Base-by-base conservation (phyloP, 2,113 vertebrate species). In the Pterocles orientalis region DNA sequence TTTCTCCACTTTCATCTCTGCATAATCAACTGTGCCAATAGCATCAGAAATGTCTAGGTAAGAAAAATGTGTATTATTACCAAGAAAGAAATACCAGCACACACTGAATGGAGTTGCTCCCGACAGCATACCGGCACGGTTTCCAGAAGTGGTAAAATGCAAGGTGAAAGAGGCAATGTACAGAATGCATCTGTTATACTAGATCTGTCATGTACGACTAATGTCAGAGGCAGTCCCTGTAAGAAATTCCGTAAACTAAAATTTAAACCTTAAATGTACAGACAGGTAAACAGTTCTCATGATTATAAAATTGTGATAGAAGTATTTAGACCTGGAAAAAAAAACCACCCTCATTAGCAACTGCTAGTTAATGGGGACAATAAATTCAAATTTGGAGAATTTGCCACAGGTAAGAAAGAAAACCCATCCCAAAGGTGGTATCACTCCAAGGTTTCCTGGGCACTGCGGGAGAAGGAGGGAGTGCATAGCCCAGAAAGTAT, bases 401-500 rank as follows among this genome's bases (percentile, higher is more conserved):
- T 56, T 57, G 15, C 18, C 58, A 56, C n/a, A 15, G 7, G 9
- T 82, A 54, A 91, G 50, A 73, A 84, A 57, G 36, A 60, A 86
- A 72, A 60, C 5, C 77, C 14, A 39, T 64, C 56, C 23, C 60
- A 78, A 77, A 87, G 14, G 4, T 1, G 5, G 50, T 25, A 66
- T 39, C 9, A n/a, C 43, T 48, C 16, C 26, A 48, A 18, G 8
- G 8, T 54, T 88, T 75, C 28, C 57, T n/a, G 50, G 39, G 24
- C 23, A 25, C 14, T n/a, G 7, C 4, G 11, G n/a, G 39, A 88
- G 17, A 31, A 92, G 57, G 39, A 83, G 19, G 3, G 29, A 70
- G 6, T 33, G 8, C 6, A 41, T 1, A 48, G 39, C 15, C 1
- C 6, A 26, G 9, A 6, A 70, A 45, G 3, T 4, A 56, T 10